Base-by-base conservation (phyloP, 2,888 invertebrate species). In the Notocelia uddmanniana region DNA sequence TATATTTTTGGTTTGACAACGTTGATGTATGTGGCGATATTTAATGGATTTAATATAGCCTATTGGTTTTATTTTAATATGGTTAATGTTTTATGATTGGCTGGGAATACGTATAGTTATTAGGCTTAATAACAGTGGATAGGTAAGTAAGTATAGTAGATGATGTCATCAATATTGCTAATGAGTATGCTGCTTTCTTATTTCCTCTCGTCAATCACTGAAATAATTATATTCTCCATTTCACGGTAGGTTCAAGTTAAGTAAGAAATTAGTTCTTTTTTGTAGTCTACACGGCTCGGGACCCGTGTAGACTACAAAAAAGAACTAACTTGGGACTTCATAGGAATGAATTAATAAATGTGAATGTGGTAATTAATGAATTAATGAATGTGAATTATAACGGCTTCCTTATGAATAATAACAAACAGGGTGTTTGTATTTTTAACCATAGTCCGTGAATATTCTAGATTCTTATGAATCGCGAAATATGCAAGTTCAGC, bases 11-110 rank as follows among this genome's bases (percentile, higher is more conserved):
- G 19, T 55, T 41, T 37, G 26, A 48, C 21, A 62, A 68, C 55
- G 34, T 48, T 72, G 67, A 69, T 48, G 18, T 60, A 71, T 60
- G 62, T 31, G 11, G 59, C 21, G 54, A 59, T 71, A 59, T 52
- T 15, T 64, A 48, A 19, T 6, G 34, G 19, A 15, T 34, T 50
- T 21, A 62, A 52, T 66, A 23, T 54, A 34, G 1, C 18, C n/a
- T 34, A 50, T 21, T 13, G 5, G 26, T 48, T 48, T 45, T 15
- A 48, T 26, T 58, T 50, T 57, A 31, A 55, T 55, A 26, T 55
- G 5, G 13, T 1, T 23, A 34, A 34, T 34, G 18, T 0, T 11
- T 10, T 18, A 2, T 0, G 31, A 57, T 34, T 18, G 57, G 31
- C 34, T 18, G 37, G 37, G 34, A 19, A 21, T 37, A 6, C 13